These are phyloP conservation scores for Oeneis ivallda DNA, from an alignment of 2,888 invertebrate species.

Conservation along the genomic window DNA sequence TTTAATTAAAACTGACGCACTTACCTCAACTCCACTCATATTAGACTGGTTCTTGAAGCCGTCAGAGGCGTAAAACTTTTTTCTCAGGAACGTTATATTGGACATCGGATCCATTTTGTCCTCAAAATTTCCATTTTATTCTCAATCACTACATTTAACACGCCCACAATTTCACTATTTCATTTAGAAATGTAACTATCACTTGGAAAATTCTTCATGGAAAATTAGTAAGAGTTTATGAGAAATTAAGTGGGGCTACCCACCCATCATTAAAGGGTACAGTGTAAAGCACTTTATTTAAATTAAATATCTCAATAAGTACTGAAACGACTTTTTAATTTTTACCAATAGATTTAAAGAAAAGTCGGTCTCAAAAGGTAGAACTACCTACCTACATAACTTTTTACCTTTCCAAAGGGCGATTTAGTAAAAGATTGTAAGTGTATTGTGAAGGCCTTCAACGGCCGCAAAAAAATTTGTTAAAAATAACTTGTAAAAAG, in stretches of 20 bases:
- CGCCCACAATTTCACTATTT: not conserved
- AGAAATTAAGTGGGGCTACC: not conserved
- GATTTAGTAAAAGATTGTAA: too few relatives aligned
- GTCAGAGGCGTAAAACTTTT: constrained; percentile 60
- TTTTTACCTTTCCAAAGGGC: too few relatives aligned
- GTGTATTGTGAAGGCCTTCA: too few relatives aligned
- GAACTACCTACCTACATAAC: too few relatives aligned
- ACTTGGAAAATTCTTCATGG: not conserved
- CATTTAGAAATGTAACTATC: not conserved
- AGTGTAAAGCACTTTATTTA: not conserved
- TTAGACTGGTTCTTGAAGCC: constrained; percentile 53
- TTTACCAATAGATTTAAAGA: not conserved
- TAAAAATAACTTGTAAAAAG: too few relatives aligned
- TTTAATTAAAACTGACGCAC: not conserved
- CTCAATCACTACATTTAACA: not conserved
- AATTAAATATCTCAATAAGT: not conserved
- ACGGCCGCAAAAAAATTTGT: too few relatives aligned
- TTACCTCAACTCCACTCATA: constrained; percentile 62
- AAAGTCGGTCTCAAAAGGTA: not conserved
- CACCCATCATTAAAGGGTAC: too few relatives aligned
- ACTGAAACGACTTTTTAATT: too few relatives aligned
- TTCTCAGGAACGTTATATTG: constrained; percentile 59
- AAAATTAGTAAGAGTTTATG: not conserved
- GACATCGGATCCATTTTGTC: constrained; percentile 56
- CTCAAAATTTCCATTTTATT: not conserved